Conservation (phyloP, 1,140 invertebrate species). For the Halyomorpha halys region DNA sequence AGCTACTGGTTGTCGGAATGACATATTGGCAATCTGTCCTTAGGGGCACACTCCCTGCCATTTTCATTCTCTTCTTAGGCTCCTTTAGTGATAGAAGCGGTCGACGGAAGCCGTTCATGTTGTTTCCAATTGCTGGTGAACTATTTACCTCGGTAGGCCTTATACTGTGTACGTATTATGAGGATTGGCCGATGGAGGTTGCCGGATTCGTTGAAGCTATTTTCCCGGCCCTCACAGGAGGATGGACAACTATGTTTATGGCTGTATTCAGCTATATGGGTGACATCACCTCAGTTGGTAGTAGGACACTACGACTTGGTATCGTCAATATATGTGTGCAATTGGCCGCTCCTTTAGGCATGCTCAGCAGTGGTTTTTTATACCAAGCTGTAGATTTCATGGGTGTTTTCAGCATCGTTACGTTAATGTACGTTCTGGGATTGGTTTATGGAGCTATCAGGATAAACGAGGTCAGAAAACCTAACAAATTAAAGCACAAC, state of each 20-base stretch:
- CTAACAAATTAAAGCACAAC: slow-evolving; percentile 31
- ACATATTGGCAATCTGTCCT: slow-evolving; percentile 69
- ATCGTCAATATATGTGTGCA: slow-evolving; percentile 74
- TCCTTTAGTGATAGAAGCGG: slow-evolving; percentile 41
- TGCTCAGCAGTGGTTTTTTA: slow-evolving; percentile 29
- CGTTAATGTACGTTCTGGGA: slow-evolving; percentile 58
- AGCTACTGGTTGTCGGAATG: slow-evolving; percentile 64
- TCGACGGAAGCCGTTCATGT: slow-evolving; percentile 70
- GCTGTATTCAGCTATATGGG: slow-evolving; percentile 81
- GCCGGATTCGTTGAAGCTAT: slow-evolving; percentile 62
- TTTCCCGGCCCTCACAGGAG: slow-evolving; percentile 60
- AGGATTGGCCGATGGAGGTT: slow-evolving; percentile 53
- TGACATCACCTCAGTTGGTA: slow-evolving; percentile 69
- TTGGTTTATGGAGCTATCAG: slow-evolving; percentile 57
- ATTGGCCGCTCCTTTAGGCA: slow-evolving; percentile 57
- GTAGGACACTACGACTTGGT: slow-evolving; percentile 68
- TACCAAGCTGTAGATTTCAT: slow-evolving; percentile 64
- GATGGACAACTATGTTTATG: slow-evolving; percentile 82
- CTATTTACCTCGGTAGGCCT: slow-evolving; percentile 64
- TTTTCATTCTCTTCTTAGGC: slow-evolving; percentile 66
- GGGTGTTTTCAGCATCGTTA: slow-evolving; percentile 63
- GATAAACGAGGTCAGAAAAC: slow-evolving; percentile 46
- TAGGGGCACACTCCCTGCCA: slow-evolving; percentile 59
- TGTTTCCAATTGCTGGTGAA: slow-evolving; percentile 70
- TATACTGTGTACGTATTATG: slow-evolving; percentile 63